Percentiles rank a stretch among this genome's conserved stretches.
These are phyloP conservation scores for Sturnus vulgaris DNA, from an alignment of 2,113 vertebrate species.

Conservation along the genomic window DNA sequence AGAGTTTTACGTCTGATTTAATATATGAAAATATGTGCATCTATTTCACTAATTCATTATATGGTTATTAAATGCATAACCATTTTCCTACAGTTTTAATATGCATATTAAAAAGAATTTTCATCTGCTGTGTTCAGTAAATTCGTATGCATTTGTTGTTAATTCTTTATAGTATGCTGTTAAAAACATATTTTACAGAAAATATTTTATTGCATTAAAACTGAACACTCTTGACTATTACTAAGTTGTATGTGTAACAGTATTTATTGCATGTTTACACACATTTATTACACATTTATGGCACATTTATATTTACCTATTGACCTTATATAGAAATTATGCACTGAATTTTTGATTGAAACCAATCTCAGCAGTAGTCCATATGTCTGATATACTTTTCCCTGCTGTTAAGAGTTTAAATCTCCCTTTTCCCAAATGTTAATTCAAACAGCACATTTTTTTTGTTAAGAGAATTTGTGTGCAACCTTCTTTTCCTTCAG, in stretches of 20 bases:
- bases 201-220: neutral
- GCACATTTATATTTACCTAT: too few relatives aligned
- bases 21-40: neutral
- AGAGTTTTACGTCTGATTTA: neutral
- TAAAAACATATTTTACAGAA: neutral
- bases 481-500: neutral
- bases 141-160: neutral
- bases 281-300: too few relatives aligned
- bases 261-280: too few relatives aligned
- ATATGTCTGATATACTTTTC: neutral
- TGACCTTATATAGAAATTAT: neutral
- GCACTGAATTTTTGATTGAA: neutral
- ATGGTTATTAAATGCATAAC: neutral
- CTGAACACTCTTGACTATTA: neutral
- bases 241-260: accelerated
- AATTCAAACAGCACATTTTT: neutral
- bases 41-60: neutral
- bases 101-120: neutral
- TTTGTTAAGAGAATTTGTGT: neutral
- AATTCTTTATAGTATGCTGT: neutral
- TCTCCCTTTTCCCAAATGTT: neutral
- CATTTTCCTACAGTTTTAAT: neutral
- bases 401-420: neutral
- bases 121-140: neutral
- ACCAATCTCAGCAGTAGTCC: neutral